Percentiles rank a stretch among this genome's conserved stretches.
phyloP scores from a whole-genome alignment of 2,888 invertebrate genomes.

The Phania funesta region DNA sequence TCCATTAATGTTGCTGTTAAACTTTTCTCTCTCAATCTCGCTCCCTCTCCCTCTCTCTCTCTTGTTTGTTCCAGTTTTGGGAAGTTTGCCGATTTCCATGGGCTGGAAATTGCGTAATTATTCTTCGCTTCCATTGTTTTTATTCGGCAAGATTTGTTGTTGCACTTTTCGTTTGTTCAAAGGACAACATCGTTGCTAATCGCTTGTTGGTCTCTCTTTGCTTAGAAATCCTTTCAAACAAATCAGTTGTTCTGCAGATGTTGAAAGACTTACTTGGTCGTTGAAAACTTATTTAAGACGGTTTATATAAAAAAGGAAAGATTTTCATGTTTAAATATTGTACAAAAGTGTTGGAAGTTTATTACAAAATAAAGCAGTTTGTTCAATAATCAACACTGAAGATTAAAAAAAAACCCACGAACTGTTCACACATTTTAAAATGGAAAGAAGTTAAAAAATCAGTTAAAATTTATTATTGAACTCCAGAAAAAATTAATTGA shows the following conservation, averaged over 20 bases:
- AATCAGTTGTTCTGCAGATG: conserved; percentile 69
- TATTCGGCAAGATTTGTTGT: conserved; percentile 17
- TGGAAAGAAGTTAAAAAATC: neutral
- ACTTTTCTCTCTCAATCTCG: neutral
- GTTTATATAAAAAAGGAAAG: neutral
- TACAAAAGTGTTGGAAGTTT: neutral
- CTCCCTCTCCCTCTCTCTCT: neutral
- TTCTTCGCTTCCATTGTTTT: conserved; percentile 40
- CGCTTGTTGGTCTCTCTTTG: conserved; percentile 21
- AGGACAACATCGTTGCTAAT: conserved; percentile 15
- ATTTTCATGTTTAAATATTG: neutral
- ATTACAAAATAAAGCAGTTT: too few relatives aligned
- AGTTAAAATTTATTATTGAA: conserved; percentile 1
- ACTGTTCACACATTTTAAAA: neutral
- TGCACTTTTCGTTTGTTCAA: conserved; percentile 10
- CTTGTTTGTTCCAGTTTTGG: conserved; percentile 32
- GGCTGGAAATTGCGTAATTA: conserved; percentile 76
- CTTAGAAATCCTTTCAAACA: conserved; percentile 60
- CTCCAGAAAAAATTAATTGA: neutral
- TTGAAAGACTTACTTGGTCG: conserved; percentile 66
- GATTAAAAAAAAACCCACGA: neutral
- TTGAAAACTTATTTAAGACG: neutral
- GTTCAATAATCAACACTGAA: too few relatives aligned
- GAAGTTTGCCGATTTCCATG: conserved; percentile 69
- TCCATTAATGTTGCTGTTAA: neutral